Evolutionary conservation across 1,140 invertebrate species (phyloP).

Genomic region (Drosophila parabipectinata): DNA sequence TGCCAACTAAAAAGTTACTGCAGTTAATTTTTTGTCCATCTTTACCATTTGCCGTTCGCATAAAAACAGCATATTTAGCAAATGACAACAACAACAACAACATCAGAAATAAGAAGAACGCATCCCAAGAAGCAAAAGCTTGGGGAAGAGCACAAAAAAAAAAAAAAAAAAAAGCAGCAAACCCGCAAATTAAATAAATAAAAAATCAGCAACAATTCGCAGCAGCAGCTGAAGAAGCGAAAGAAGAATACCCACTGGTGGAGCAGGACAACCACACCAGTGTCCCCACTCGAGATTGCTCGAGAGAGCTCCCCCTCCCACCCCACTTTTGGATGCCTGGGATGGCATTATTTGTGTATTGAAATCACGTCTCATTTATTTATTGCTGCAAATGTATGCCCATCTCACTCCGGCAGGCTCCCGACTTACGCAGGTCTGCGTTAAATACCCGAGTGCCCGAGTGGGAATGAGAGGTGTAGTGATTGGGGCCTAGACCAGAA

Average conservation of each 20-base stretch:
- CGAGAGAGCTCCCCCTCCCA: too few relatives aligned
- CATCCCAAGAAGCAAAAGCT: slow-evolving; percentile 25
- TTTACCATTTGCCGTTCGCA: slow-evolving; percentile 75
- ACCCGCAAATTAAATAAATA: slow-evolving; percentile 80
- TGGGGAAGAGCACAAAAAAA: neutral
- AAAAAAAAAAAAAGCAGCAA: slow-evolving; percentile 20
- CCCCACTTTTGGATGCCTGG: neutral
- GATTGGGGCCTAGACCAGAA: slow-evolving; percentile 34
- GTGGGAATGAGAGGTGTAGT: neutral
- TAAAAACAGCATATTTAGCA: slow-evolving; percentile 84
- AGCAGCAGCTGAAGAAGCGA: slow-evolving; percentile 19
- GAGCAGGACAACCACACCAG: slow-evolving; percentile 49
- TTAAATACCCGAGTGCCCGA: slow-evolving; percentile 57
- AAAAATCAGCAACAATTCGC: slow-evolving; percentile 72
- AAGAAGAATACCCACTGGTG: slow-evolving; percentile 17
- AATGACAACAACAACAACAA: slow-evolving; percentile 77
- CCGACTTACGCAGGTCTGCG: slow-evolving; percentile 65
- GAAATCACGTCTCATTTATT: slow-evolving; percentile 84
- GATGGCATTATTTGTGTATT: slow-evolving; percentile 81
- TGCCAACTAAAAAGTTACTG: slow-evolving; percentile 83
- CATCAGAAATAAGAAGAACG: slow-evolving; percentile 24
- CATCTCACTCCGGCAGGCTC: slow-evolving; percentile 15
- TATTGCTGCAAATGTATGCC: slow-evolving; percentile 77
- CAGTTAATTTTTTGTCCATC: slow-evolving; percentile 80
- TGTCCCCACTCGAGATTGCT: slow-evolving; percentile 26